These are phyloP conservation scores for Peromyscus polionotus DNA, from an alignment of 2,113 vertebrate genomes.

Conservation along the genomic window DNA sequence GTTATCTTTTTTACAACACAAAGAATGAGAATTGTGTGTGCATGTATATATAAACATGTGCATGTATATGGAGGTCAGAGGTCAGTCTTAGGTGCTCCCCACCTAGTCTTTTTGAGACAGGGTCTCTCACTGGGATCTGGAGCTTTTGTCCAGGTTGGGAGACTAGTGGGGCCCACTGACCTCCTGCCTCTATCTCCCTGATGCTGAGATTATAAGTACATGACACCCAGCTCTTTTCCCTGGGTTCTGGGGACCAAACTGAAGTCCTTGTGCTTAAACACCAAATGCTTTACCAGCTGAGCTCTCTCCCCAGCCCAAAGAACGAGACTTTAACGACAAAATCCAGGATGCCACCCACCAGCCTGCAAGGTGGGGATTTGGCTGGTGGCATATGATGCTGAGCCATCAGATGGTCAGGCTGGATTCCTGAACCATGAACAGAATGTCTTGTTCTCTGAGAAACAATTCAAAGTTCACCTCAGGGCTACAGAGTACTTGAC, in stretches of 20 bases:
- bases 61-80: not conserved
- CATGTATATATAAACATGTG: not conserved
- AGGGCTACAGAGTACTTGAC: not conserved
- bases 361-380: accelerated
- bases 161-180: not conserved
- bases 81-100: not conserved
- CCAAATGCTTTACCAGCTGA: not conserved
- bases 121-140: not conserved
- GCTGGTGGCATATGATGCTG: accelerated
- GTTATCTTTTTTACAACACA: not conserved
- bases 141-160: not conserved
- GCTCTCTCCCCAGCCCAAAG: not conserved
- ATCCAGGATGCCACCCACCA: accelerated
- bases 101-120: not conserved
- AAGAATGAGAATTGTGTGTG: not conserved
- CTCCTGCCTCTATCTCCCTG: not conserved
- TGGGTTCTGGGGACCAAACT: not conserved
- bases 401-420: not conserved
- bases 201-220: too few species aligned
- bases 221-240: not conserved
- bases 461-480: not conserved
- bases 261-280: not conserved
- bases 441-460: not conserved
- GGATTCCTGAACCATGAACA: not conserved
- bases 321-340: not conserved